Evolutionary conservation across 2,113 vertebrate genomes (phyloP).

Genomic region (Cololabis saira): DNA sequence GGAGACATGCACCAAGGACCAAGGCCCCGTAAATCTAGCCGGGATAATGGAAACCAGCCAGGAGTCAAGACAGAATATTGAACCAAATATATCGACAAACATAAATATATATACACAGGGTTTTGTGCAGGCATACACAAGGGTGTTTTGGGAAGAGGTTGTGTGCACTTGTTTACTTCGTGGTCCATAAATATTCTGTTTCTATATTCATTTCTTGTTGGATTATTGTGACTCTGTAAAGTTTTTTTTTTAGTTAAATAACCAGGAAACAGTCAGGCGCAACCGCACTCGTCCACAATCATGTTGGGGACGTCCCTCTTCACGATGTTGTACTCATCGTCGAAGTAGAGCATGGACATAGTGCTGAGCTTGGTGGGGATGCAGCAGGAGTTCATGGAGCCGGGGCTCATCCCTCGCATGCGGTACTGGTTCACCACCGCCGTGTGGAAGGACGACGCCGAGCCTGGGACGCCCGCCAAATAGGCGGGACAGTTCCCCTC

Average conservation of each 20-base stretch:
- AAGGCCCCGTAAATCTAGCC: too few species aligned
- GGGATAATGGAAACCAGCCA: neutral
- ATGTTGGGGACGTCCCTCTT: slow-evolving; percentile 98
- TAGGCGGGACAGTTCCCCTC: slow-evolving; percentile 97
- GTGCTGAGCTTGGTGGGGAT: slow-evolving; percentile 98
- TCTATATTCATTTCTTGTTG: slow-evolving; percentile 51
- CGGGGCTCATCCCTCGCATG: slow-evolving; percentile 94
- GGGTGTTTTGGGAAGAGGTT: slow-evolving; percentile 50
- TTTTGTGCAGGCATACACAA: slow-evolving; percentile 71
- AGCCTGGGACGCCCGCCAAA: slow-evolving; percentile 94
- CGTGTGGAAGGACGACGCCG: slow-evolving; percentile 96
- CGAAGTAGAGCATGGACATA: slow-evolving; percentile 99
- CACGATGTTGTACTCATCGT: slow-evolving; percentile 98
- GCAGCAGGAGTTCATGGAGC: slow-evolving; percentile 97
- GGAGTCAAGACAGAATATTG: slow-evolving; percentile 46
- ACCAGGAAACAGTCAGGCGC: slow-evolving; percentile 83
- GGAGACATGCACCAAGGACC: too few species aligned
- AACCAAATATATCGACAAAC: slow-evolving; percentile 72
- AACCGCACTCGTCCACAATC: slow-evolving; percentile 99
- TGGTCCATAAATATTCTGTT: slow-evolving; percentile 74
- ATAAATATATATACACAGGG: slow-evolving; percentile 86
- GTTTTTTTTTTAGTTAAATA: slow-evolving; percentile 39
- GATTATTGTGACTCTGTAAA: slow-evolving; percentile 38
- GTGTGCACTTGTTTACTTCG: slow-evolving; percentile 38
- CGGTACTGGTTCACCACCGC: slow-evolving; percentile 99